Evolutionary conservation across 1,140 invertebrate genomes (phyloP), one percentile per base, ranked within the genome.

Genomic region (Drosophila melanogaster): DNA sequence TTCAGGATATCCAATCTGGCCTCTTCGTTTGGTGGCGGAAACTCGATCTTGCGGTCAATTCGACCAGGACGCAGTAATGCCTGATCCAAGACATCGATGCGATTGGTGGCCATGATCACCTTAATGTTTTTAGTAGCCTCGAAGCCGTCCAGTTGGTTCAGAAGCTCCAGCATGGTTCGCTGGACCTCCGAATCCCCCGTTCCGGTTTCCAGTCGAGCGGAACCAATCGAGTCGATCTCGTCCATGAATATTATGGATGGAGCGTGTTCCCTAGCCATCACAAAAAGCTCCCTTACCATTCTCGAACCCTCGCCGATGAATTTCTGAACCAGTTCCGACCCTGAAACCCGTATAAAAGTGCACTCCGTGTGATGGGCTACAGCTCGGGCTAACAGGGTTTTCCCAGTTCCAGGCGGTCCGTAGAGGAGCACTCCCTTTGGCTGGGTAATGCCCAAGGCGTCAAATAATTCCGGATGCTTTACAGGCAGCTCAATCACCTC

Each of bases 191-290:
- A 99, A 93, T 99, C 98, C 69, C 98, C 98, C 69, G 98, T 98
- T 40, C 98, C 98, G 40, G 98, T 98, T 93, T 99, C 99, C 92
- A 99, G 97, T 90, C 99, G 95, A 14, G 98, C 98, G 7, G 98
- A 99, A 56, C 99, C 99, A 93, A 99, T 99, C 0, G 99, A 99
- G 94, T 99, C 99, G 81, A 99, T 99, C 95, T 99, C 99, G 93
- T 99, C 99, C 99, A 99, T 99, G 92, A 99, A 99, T 83, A 99
- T 99, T 77, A 99, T 99, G 3, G 98, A 99, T 3, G 99, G 99
- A 8, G 99, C 98, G 94, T 99, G 98, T 93, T 99, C 99, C 91
- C 98, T 94, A 14, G 99, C 99, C 99, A 99, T 99, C 3, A 99
- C 98, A 86, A 99, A 99, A 6, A 99, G 94, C 93, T 99, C 99